These are phyloP conservation scores for Sebastes nivosus DNA, from an alignment of 2,797 vertebrate genomes.

Conservation along the genomic window DNA sequence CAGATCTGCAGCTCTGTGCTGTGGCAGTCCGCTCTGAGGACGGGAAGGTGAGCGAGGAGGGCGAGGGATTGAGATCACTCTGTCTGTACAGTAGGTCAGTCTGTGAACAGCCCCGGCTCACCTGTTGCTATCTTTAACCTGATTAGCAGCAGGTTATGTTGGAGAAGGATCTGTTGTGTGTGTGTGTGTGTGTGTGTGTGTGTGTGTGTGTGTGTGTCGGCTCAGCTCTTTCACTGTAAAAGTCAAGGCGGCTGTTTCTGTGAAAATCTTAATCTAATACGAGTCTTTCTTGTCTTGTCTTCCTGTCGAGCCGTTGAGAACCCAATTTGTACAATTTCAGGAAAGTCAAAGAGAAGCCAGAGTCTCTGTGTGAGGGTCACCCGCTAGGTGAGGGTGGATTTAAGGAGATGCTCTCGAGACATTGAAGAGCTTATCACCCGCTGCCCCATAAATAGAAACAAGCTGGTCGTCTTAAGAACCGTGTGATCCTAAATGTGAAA, in stretches of 20 bases:
- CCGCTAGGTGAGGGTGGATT: neutral
- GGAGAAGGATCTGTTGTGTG: neutral
- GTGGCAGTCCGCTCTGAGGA: neutral
- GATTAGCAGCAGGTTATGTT: slow-evolving; percentile 57
- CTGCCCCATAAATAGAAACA: slow-evolving; percentile 52
- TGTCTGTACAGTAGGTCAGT: slow-evolving; percentile 66
- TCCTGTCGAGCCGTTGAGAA: neutral
- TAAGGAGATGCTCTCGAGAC: slow-evolving; percentile 15
- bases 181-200: neutral
- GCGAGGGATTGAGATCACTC: slow-evolving; percentile 59
- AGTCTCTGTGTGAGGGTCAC: neutral
- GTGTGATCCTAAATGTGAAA: slow-evolving; percentile 42
- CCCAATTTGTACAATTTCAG: neutral
- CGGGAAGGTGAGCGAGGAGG: neutral
- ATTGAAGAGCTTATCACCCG: slow-evolving; percentile 23
- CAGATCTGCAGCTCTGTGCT: slow-evolving; percentile 11
- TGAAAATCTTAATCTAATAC: neutral
- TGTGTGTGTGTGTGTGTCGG: neutral
- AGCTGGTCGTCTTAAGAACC: slow-evolving; percentile 31
- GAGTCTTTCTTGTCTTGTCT: no score
- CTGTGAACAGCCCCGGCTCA: slow-evolving; percentile 46
- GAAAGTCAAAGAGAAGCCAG: neutral
- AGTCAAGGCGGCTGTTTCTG: neutral
- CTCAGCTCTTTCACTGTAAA: neutral
- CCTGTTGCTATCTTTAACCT: slow-evolving; percentile 66